Percentiles rank a stretch among this genome's conserved stretches.
Conservation (phyloP, 2,797 vertebrate genomes). For the Helostoma temminkii region DNA sequence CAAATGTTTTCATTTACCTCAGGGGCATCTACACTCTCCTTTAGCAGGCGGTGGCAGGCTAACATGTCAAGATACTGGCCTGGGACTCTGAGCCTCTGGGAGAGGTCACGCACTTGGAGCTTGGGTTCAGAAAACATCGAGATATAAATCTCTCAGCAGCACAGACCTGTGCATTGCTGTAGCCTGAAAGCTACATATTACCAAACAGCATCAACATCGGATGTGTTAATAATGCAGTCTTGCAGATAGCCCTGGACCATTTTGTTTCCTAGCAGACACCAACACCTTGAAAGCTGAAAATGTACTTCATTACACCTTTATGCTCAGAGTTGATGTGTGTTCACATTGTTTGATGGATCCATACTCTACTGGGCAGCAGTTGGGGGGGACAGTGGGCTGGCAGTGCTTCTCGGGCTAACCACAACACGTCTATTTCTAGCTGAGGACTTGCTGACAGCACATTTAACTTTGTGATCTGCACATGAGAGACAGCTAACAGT, state of each 20-base stretch:
- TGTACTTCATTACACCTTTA: conserved; percentile 68
- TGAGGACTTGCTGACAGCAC: conserved; percentile 81
- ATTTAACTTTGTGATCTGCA: conserved; percentile 80
- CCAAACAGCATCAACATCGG: conserved; percentile 18
- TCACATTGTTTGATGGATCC: conserved; percentile 71
- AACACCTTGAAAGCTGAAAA: conserved; percentile 69
- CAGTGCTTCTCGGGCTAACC: conserved; percentile 71
- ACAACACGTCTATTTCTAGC: conserved; percentile 80
- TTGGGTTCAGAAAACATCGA: conserved; percentile 69
- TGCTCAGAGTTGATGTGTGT: conserved; percentile 56
- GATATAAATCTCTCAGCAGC: conserved; percentile 24
- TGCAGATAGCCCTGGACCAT: conserved; percentile 6
- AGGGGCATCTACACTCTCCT: conserved; percentile 78
- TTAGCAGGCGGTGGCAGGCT: conserved; percentile 74
- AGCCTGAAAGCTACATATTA: conserved; percentile 14
- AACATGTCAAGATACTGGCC: conserved; percentile 77
- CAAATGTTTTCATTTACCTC: conserved; percentile 85
- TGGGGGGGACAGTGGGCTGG: conserved; percentile 24
- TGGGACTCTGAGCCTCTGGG: conserved; percentile 67
- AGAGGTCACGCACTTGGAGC: conserved; percentile 71
- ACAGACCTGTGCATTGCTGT: conserved; percentile 5
- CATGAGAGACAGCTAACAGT: conserved; percentile 79
- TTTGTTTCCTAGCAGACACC: conserved; percentile 47
- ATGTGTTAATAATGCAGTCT: conserved; percentile 26
- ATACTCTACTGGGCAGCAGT: conserved; percentile 66